These are phyloP conservation scores for Ischnura elegans DNA, from an alignment of 2,888 invertebrate genomes.

Conservation along the genomic window DNA sequence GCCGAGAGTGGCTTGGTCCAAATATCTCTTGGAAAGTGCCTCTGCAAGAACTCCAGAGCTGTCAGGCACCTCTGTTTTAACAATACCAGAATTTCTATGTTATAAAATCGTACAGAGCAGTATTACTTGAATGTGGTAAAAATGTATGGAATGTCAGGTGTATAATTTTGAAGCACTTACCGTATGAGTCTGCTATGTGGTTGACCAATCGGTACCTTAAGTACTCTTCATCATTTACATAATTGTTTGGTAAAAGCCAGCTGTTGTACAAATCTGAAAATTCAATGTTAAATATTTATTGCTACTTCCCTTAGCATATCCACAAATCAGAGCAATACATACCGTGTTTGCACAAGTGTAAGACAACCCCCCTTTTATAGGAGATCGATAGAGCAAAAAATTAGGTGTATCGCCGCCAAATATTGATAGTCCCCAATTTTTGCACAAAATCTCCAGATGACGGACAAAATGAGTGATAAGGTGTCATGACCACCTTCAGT, in stretches of 20 bases:
- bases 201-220: not conserved
- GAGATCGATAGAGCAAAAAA: no score
- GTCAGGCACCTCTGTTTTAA: constrained; percentile 40
- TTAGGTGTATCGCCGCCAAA: no score
- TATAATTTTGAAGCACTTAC: not conserved
- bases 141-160: not conserved
- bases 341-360: no score
- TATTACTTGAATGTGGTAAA: not conserved
- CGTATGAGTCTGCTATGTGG: not conserved
- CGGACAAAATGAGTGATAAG: no score
- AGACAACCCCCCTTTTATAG: no score
- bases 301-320: no score
- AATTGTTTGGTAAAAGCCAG: not conserved
- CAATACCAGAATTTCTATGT: not conserved
- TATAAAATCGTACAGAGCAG: not conserved
- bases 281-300: no score
- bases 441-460: no score
- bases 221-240: not conserved
- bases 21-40: constrained; percentile 20
- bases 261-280: constrained; percentile 18
- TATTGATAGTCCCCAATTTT: no score
- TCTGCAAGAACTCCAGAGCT: constrained; percentile 57
- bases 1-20: constrained; percentile 40
- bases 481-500: no score
- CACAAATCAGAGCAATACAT: no score